phyloP scores from a whole-genome alignment of 1,140 invertebrate species.

The Drosophila azteca region DNA sequence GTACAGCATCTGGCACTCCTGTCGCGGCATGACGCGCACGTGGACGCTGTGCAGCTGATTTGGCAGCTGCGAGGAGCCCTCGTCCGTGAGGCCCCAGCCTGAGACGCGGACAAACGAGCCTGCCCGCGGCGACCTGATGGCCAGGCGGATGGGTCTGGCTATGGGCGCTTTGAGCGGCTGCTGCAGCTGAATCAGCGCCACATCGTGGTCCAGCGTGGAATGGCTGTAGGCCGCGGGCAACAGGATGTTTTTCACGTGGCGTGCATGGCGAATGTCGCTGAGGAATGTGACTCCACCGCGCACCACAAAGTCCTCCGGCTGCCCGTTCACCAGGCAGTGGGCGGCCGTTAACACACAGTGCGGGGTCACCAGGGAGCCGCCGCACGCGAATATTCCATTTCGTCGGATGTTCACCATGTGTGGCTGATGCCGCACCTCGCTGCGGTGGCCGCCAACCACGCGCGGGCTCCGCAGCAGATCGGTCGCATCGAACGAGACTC shows the following conservation, averaged over 20 bases:
- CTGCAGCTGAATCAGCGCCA: slow-evolving; percentile 62
- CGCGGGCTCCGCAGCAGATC: slow-evolving; percentile 37
- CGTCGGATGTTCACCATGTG: slow-evolving; percentile 71
- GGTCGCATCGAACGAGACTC: neutral
- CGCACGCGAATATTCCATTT: slow-evolving; percentile 64
- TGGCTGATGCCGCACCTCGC: slow-evolving; percentile 54
- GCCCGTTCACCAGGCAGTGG: slow-evolving; percentile 57
- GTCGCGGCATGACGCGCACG: slow-evolving; percentile 51
- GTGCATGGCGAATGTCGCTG: slow-evolving; percentile 56
- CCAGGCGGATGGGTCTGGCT: slow-evolving; percentile 45
- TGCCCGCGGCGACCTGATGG: slow-evolving; percentile 22
- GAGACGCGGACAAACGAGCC: slow-evolving; percentile 55
- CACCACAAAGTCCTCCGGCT: slow-evolving; percentile 59
- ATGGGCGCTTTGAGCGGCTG: slow-evolving; percentile 48
- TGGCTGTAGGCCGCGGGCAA: slow-evolving; percentile 52
- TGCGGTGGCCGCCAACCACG: slow-evolving; percentile 65
- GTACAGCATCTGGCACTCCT: slow-evolving; percentile 54
- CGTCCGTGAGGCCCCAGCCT: slow-evolving; percentile 68
- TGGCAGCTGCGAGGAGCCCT: slow-evolving; percentile 36
- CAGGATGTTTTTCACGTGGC: slow-evolving; percentile 48
- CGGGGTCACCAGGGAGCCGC: slow-evolving; percentile 65
- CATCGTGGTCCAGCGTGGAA: slow-evolving; percentile 60
- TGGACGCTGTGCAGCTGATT: slow-evolving; percentile 69
- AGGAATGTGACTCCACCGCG: slow-evolving; percentile 68
- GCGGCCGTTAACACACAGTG: slow-evolving; percentile 75